Conservation (phyloP, 2,797 vertebrate species). For the Sebastes flavidus region DNA sequence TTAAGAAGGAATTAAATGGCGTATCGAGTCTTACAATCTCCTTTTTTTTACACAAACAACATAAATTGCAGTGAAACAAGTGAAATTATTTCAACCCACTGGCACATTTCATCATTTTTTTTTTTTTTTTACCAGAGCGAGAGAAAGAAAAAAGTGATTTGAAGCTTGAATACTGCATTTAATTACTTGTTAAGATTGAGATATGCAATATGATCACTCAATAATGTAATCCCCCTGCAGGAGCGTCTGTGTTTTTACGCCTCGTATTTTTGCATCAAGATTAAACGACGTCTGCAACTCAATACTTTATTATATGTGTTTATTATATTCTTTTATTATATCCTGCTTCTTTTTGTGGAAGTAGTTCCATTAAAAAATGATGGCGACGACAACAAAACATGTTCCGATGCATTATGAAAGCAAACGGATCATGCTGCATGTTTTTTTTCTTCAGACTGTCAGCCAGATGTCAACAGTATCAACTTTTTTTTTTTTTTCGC, state of each 20-base stretch:
- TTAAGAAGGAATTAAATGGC: conserved; percentile 46
- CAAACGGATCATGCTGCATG: background rate
- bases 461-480: conserved; percentile 33
- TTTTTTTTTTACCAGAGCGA: background rate
- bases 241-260: background rate
- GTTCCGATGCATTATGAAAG: background rate
- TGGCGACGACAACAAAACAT: background rate
- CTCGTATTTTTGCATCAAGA: background rate
- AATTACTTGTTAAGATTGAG: conserved; percentile 53
- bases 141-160: conserved; percentile 9
- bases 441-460: conserved; percentile 5
- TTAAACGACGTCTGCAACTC: conserved; percentile 1
- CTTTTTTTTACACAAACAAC: conserved; percentile 21
- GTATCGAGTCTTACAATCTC: conserved; percentile 22
- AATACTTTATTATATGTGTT: background rate
- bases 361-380: background rate
- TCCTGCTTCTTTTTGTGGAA: background rate
- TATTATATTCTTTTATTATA: background rate
- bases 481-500: background rate
- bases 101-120: conserved; percentile 41
- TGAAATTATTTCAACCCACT: conserved; percentile 39
- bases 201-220: conserved; percentile 47
- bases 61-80: conserved; percentile 40
- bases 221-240: conserved; percentile 49
- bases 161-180: conserved; percentile 45